Conservation (phyloP, 2,797 vertebrate genomes). For the Furcifer pardalis region DNA sequence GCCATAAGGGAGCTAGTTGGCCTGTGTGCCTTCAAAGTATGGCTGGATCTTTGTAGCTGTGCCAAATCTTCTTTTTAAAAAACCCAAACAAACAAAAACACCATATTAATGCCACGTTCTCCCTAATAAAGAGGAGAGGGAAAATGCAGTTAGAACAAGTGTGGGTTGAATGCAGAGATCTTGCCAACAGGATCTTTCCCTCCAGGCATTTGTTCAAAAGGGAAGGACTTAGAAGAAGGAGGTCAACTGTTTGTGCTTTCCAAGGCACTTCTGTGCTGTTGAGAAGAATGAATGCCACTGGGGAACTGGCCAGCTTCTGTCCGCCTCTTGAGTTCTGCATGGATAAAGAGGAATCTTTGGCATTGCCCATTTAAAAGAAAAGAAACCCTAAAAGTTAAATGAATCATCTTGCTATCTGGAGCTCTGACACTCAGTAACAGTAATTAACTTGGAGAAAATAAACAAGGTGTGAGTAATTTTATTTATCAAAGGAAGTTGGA, state of each 20-base stretch:
- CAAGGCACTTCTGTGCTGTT: slow-evolving; percentile 27
- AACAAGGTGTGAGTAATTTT: slow-evolving; percentile 22
- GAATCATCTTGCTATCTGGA: slow-evolving; percentile 1
- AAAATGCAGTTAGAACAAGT: neutral
- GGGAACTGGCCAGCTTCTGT: slow-evolving; percentile 20
- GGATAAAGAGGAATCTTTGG: slow-evolving; percentile 46
- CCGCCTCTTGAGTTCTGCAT: neutral
- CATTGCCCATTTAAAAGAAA: slow-evolving; percentile 45
- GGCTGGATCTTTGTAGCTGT: neutral
- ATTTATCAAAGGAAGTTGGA: slow-evolving; percentile 41
- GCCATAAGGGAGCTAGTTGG: neutral
- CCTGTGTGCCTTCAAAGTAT: rapidly evolving
- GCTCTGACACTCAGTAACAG: slow-evolving; percentile 12
- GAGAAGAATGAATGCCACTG: neutral
- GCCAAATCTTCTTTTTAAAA: rapidly evolving
- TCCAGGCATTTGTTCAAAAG: slow-evolving; percentile 2
- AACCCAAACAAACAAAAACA: too few relatives aligned
- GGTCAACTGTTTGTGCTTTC: rapidly evolving
- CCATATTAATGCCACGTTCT: too few relatives aligned
- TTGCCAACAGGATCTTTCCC: slow-evolving; percentile 53
- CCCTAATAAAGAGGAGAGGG: rapidly evolving
- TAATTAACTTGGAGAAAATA: slow-evolving; percentile 51
- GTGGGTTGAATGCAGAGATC: slow-evolving; percentile 12
- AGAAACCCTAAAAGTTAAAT: slow-evolving; percentile 40
- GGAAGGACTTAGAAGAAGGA: slow-evolving; percentile 21